A percentile compares a stretch with the other conserved stretches of the same genome.
Conservation (phyloP, 2,888 invertebrate species). For the Drosophila rellima region DNA sequence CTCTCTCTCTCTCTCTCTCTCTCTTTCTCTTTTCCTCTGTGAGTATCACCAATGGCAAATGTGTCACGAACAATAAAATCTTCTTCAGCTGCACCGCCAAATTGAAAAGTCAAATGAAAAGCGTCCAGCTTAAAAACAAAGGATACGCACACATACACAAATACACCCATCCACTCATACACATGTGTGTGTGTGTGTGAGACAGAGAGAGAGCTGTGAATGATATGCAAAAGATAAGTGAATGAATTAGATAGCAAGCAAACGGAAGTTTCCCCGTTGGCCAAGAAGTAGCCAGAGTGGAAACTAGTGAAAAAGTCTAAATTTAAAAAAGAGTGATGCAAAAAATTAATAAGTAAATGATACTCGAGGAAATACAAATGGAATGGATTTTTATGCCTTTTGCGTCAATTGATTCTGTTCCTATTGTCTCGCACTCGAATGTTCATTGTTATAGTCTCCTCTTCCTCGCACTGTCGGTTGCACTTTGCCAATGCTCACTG, state of each 20-base stretch:
- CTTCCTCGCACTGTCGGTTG: neutral
- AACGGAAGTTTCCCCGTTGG: neutral
- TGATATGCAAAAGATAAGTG: constrained; percentile 22
- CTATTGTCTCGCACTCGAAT: constrained; percentile 1
- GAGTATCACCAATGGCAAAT: constrained; percentile 5
- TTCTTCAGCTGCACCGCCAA: constrained; percentile 1
- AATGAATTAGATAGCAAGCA: constrained; percentile 22
- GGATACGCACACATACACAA: neutral
- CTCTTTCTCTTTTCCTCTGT: neutral
- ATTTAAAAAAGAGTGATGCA: neutral
- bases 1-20: neutral
- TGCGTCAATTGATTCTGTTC: neutral
- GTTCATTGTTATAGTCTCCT: neutral
- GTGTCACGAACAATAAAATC: constrained; percentile 8
- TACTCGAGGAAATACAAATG: constrained; percentile 23
- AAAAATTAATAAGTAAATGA: neutral
- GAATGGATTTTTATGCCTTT: constrained; percentile 21
- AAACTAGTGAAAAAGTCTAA: neutral
- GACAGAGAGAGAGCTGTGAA: neutral
- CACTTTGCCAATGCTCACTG: constrained; percentile 2
- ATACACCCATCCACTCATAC: neutral
- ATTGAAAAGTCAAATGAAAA: constrained; percentile 23
- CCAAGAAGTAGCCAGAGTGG: neutral
- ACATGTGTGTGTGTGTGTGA: neutral
- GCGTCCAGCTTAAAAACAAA: constrained; percentile 27